A percentile compares a stretch with the other conserved stretches of the same genome.
Evolutionary conservation across 1,140 invertebrate species (phyloP).

Genomic region (Drosophila sturtevanti): DNA sequence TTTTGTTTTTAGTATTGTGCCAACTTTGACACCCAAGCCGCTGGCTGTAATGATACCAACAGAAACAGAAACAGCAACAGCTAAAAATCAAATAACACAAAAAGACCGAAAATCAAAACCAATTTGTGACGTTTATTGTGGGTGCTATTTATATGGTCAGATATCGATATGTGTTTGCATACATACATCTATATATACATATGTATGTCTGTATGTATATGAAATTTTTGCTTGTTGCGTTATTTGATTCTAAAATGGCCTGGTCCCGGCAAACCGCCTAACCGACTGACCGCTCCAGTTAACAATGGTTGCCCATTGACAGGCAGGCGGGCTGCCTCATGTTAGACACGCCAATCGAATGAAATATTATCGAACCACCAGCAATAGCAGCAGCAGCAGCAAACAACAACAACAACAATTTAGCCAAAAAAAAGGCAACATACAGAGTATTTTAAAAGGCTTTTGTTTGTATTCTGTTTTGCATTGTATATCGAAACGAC

Average conservation of each 20-base stretch:
- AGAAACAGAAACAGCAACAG: conserved; percentile 28
- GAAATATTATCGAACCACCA: conserved; percentile 56
- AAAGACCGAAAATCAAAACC: conserved; percentile 47
- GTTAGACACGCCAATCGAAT: conserved; percentile 57
- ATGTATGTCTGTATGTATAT: conserved; percentile 15
- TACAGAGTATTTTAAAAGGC: conserved; percentile 46
- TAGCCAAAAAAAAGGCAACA: conserved; percentile 46
- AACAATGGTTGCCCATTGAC: conserved; percentile 71
- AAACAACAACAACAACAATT: conserved; percentile 3
- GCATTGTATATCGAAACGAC: conserved; percentile 1
- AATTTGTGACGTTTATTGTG: conserved; percentile 75
- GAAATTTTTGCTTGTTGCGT: conserved; percentile 18
- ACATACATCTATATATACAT: conserved; percentile 4
- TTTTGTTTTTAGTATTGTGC: conserved; percentile 28
- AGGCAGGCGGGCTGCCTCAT: conserved; percentile 49
- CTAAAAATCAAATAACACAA: conserved; percentile 20
- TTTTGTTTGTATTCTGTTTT: conserved; percentile 52
- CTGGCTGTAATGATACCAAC: conserved; percentile 19
- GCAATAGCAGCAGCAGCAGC: neutral
- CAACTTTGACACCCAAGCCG: conserved; percentile 65
- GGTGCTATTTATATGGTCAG: conserved; percentile 41
- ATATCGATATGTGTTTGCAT: conserved; percentile 28
- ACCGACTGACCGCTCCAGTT: conserved; percentile 4
- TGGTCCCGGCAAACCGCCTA: neutral
- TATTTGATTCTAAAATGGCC: conserved; percentile 55